Base-by-base conservation (phyloP, 2,797 vertebrate genomes). In the Hylomyscus alleni region DNA sequence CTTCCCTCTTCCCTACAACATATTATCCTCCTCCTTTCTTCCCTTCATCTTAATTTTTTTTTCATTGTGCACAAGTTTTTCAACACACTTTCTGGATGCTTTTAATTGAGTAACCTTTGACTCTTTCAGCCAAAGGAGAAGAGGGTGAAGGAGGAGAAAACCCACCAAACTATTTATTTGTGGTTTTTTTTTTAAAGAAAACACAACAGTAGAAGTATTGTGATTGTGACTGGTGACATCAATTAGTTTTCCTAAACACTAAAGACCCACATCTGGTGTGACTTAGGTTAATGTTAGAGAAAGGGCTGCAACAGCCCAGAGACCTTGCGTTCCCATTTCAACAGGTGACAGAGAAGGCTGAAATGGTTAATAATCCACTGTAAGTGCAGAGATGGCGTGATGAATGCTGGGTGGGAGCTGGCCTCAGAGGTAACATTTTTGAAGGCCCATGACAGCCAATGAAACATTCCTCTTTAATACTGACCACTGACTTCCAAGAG, bases 211-310 rank as follows among this genome's bases (percentile, higher is more conserved):
- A 99, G 98, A 97, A 98, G 99, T 98, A 99, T 98, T 99, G 98
- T 98, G 97, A 99, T 98, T 99, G 98, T 98, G 97, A 98, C 95
- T 98, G 97, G 98, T 97, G 97, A 99, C 99, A 99, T 99, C 99
- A 99, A 99, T 99, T 99, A 99, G 99, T 98, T 98, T 97, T 99
- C 98, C 98, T 98, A 98, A 96, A 98, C 98, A 98, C 98, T 98
- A 95, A 98, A 98, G 97, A 97, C 96, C 96, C 98, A 99, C 99
- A 99, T 99, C 99, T 99, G 99, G 99, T 99, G 99, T 98, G 99
- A 99, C 98, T 99, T 99, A 98, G 99, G 98, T 98, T 98, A 98
- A 98, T 98, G 98, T 98, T 98, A 98, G 98, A 97, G 95, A 98
- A 95, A 98, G 98, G 98, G 97, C 96, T 76, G 6, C 95, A 96